Conservation (phyloP, 2,797 vertebrate genomes). For the Ataeniobius toweri region DNA sequence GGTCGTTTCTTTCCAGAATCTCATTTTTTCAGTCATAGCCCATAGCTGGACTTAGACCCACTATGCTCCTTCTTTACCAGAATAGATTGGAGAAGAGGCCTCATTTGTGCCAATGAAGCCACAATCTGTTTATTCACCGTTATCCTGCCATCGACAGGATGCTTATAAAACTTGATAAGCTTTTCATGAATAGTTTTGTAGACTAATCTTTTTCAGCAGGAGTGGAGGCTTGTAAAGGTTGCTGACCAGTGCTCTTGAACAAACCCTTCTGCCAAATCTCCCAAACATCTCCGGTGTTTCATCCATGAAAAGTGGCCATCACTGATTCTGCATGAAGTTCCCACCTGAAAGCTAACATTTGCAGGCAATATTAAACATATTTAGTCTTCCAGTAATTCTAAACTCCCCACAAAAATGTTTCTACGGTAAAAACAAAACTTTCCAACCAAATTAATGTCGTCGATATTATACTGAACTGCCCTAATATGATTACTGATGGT, state of each 20-base stretch:
- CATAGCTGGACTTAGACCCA: no score
- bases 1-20: not conserved
- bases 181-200: not conserved
- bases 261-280: not conserved
- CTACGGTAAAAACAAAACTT: not conserved
- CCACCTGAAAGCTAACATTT: not conserved
- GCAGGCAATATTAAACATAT: not conserved
- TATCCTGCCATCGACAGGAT: not conserved
- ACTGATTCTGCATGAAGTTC: not conserved
- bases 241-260: not conserved
- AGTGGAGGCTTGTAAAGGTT: not conserved
- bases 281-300: not conserved
- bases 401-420: not conserved
- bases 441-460: not conserved
- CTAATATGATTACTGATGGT: conserved; percentile 18
- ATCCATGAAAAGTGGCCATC: not conserved
- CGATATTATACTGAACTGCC: conserved; percentile 25
- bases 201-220: not conserved
- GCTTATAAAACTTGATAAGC: not conserved
- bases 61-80: no score
- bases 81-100: not conserved
- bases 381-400: not conserved
- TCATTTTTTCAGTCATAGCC: not conserved
- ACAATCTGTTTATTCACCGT: not conserved
- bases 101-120: not conserved